A percentile compares a stretch with the other conserved stretches of the same genome.
These are phyloP conservation scores for Colaptes auratus DNA, from an alignment of 2,113 vertebrate genomes.

Conservation along the genomic window DNA sequence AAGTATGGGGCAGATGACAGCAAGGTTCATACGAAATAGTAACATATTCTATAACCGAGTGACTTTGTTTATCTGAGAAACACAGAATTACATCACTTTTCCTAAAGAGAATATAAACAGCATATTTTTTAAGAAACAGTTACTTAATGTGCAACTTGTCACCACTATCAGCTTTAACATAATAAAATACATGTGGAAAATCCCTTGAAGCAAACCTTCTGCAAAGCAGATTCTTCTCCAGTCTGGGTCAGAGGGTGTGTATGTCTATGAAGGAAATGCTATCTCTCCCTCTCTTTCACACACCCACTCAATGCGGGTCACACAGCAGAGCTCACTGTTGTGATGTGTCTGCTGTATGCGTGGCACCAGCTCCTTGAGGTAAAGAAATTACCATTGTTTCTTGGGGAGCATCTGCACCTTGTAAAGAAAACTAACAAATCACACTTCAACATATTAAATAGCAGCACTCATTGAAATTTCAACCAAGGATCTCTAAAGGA, in stretches of 20 bases:
- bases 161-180: constrained; percentile 69
- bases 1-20: constrained; percentile 26
- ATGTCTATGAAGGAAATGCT: constrained; percentile 66
- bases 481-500: neutral
- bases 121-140: constrained; percentile 71
- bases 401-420: neutral
- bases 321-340: neutral
- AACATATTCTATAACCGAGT: constrained; percentile 48
- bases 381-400: neutral
- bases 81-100: constrained; percentile 69
- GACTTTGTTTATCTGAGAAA: constrained; percentile 71
- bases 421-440: neutral
- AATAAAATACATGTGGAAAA: constrained; percentile 78
- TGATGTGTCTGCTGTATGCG: neutral
- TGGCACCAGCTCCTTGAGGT: constrained; percentile 6
- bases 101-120: constrained; percentile 67
- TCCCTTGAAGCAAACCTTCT: constrained; percentile 64
- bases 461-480: neutral
- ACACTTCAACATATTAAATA: neutral
- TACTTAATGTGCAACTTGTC: constrained; percentile 79
- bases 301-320: constrained; percentile 27
- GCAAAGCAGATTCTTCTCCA: constrained; percentile 56
- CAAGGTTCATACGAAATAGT: constrained; percentile 5
- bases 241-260: constrained; percentile 70
- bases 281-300: constrained; percentile 45